Evolutionary conservation across 2,888 invertebrate species (phyloP), one percentile per base, ranked within the genome.

Genomic region (Meteorus colon): DNA sequence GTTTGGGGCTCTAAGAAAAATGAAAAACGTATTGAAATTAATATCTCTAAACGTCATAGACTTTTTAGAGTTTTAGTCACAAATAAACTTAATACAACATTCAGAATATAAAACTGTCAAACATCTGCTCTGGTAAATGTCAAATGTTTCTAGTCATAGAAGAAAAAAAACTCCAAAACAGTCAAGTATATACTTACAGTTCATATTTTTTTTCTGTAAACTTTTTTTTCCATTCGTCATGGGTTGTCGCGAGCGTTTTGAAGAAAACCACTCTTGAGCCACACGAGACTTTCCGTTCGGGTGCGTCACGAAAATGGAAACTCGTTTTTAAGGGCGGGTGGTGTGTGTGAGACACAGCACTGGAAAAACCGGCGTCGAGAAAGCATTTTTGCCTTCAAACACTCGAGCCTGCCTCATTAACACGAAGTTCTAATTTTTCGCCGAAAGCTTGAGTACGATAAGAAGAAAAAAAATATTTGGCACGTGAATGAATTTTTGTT

Each of bases 251-350:
- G 66, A 55, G 59, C 27, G 60, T 41, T 55, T 66, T 55, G 37
- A 73, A 67, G 67, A 34, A 60, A 74, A 74, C 60, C 60, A 74
- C 73, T 73, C 59, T 48, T 48, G 73, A 73, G 67, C 37, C 63
- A 48, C 62, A n/a, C 41, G 31, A 63, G 66, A 66, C 55, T 66
- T 74, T 65, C 41, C 48, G 65, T 45, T 73, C 65, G 10, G 8
- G 41, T 37, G 65, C 10, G 65, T 24, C 12, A 37, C n/a, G 19
- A 65, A 37, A 65, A 55, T 55, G 19, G 55, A 19, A n/a, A 41
- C 12, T 12, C 41, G 41, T 41, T 41, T 12, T 8, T 34, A 34
- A 8, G 34, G 34, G 41, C 12, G 55, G 55, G 6, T n/a, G 19
- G 55, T 55, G 55, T 55, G 55, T 8, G 19, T 19, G 55, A 19